Conservation (phyloP, 2,797 vertebrate species). For the Remorina albescens region DNA sequence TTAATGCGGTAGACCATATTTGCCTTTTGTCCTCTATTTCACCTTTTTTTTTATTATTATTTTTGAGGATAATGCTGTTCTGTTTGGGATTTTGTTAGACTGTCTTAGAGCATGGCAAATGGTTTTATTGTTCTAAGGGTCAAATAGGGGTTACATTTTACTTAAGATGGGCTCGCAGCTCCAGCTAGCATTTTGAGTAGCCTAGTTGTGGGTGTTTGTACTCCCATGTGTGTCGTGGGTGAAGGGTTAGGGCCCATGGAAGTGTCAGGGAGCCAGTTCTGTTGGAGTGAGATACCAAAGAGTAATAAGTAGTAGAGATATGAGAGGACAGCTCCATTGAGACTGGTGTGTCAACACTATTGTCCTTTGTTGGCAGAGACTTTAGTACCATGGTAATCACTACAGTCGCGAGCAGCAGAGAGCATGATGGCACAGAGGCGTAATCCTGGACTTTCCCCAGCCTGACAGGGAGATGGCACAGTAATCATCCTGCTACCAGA, state of each 20-base stretch:
- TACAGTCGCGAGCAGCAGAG: constrained; percentile 68
- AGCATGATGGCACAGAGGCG: constrained; percentile 75
- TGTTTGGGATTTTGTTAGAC: constrained; percentile 31
- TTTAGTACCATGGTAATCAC: constrained; percentile 70
- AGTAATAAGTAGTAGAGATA: constrained; percentile 68
- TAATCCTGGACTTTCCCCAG: constrained; percentile 81
- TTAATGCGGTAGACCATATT: constrained; percentile 13
- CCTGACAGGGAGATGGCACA: constrained; percentile 74
- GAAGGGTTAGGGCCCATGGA: constrained; percentile 63
- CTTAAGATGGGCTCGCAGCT: constrained; percentile 49
- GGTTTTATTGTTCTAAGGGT: constrained; percentile 49
- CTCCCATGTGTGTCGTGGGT: constrained; percentile 50
- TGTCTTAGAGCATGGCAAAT: constrained; percentile 27
- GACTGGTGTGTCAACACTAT: constrained; percentile 66
- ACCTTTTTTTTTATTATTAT: constrained; percentile 18
- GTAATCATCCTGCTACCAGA: constrained; percentile 79
- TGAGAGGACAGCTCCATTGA: constrained; percentile 75
- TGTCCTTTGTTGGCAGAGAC: constrained; percentile 67
- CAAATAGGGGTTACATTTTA: constrained; percentile 51
- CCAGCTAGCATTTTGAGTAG: constrained; percentile 46
- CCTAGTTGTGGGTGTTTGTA: constrained; percentile 37
- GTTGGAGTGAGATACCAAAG: constrained; percentile 78
- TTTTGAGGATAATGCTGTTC: constrained; percentile 27
- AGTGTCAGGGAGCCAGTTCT: constrained; percentile 72
- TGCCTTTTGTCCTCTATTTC: constrained; percentile 40